Evolutionary conservation across 1,140 invertebrate genomes (phyloP).

Genomic region (Olivierus martensii): DNA sequence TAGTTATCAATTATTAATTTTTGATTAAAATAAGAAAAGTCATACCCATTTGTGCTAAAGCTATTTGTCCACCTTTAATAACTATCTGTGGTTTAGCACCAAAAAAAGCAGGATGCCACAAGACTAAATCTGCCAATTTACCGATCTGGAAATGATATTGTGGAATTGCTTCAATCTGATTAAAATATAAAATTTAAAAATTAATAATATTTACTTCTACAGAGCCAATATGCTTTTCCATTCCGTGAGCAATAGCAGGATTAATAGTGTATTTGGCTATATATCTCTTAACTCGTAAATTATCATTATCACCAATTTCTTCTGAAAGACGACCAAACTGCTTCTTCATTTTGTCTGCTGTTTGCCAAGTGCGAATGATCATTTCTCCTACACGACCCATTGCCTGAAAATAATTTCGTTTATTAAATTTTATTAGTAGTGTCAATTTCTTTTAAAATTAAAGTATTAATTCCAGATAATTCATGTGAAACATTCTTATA

Average conservation of each 20-base stretch:
- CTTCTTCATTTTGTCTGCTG: conserved; percentile 31
- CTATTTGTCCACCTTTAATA: conserved; percentile 32
- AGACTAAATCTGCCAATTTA: conserved; percentile 30
- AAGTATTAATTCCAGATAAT: neutral
- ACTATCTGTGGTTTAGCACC: conserved; percentile 31
- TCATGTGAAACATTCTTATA: too few relatives aligned
- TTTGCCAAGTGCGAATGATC: conserved; percentile 30
- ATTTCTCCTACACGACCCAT: conserved; percentile 31
- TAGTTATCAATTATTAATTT: too few relatives aligned
- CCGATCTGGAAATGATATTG: conserved; percentile 19
- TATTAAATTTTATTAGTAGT: neutral
- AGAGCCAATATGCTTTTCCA: conserved; percentile 27
- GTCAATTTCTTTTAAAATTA: neutral
- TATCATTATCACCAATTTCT: conserved; percentile 29
- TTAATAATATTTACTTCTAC: conserved; percentile 22
- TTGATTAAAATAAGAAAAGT: too few relatives aligned
- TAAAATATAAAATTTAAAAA: neutral
- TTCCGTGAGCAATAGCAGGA: conserved; percentile 30
- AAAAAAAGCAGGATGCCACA: conserved; percentile 33
- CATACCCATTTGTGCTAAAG: neutral
- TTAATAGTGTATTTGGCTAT: conserved; percentile 34
- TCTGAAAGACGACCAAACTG: conserved; percentile 24
- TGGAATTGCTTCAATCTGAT: neutral
- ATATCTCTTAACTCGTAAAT: conserved; percentile 29
- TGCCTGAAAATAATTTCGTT: conserved; percentile 21